phyloP scores from a whole-genome alignment of 2,797 vertebrate genomes.

The Cyclopterus lumpus region DNA sequence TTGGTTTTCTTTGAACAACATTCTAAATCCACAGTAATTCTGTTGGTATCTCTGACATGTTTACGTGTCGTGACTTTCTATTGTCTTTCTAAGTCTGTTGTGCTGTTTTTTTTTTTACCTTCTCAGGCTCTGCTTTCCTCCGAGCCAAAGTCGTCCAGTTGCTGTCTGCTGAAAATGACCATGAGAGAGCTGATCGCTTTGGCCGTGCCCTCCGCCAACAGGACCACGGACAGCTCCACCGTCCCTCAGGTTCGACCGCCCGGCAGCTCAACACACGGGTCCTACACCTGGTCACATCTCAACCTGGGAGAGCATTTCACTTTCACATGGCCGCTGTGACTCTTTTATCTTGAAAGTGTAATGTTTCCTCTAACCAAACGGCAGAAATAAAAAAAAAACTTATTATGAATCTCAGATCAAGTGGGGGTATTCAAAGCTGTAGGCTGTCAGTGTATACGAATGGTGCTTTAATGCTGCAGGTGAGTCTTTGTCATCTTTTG shows the following conservation, averaged over 20 bases:
- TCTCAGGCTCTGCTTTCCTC: slow-evolving; percentile 92
- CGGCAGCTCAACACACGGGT: not conserved
- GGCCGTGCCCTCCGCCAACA: slow-evolving; percentile 80
- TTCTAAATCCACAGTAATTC: not conserved
- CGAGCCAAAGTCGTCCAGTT: slow-evolving; percentile 92
- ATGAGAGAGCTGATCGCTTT: slow-evolving; percentile 91
- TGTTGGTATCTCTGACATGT: not conserved
- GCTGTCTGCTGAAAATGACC: slow-evolving; percentile 91
- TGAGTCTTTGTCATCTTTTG: not conserved
- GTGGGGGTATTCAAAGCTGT: not conserved
- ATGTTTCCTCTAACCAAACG: not conserved
- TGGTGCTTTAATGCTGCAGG: not conserved
- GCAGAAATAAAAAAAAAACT: not conserved
- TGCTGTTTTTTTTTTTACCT: not conserved
- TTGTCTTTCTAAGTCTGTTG: not conserved
- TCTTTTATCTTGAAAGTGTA: not conserved
- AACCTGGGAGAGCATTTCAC: not conserved
- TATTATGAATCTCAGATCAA: not conserved
- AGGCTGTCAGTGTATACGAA: not conserved
- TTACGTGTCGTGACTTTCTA: not conserved
- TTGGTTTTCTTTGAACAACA: not conserved
- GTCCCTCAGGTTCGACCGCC: slow-evolving; percentile 88
- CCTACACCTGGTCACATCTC: not conserved
- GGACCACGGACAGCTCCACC: slow-evolving; percentile 77
- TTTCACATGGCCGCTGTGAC: not conserved